Evolutionary conservation across 2,113 vertebrate genomes (phyloP), one percentile per base, ranked within the genome.

Genomic region (Alexandromys fortis): DNA sequence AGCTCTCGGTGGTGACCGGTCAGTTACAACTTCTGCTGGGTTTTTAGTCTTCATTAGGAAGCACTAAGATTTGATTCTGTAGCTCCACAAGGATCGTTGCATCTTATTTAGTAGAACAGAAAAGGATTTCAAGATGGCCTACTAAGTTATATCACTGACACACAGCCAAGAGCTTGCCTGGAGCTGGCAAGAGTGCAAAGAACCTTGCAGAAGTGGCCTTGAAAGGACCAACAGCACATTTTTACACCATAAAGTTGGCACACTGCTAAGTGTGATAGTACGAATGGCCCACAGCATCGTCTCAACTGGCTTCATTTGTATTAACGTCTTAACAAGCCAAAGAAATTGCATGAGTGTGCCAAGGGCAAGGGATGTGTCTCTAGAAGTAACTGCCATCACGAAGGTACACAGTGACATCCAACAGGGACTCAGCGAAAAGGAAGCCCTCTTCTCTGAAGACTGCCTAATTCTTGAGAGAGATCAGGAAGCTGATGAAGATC

Each of bases 41-140:
- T 73, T 94, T 92, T 24, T 77, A 58, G 28, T 73, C 33, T 78
- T 91, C 38, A 52, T 72, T 67, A 67, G 49, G 19, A 49, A 21
- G 68, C 52, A 42, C 8, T 63, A 58, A 65, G 42, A 73, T 63
- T 86, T 13, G 24, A 86, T 79, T 90, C 13, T 63, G 89, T 77
- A 68, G 17, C 45, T 79, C 0, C 78, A 79, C 33, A 19, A 83
- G 70, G 33, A 13, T 26, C 63, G 87, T 65, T 52, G 63, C 47
- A 73, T 92, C 82, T 90, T 85, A 92, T 16, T 96, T 91, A 82
- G n/a, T 16, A 83, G 55, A 55, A 58, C 81, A 61, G 81, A 83
- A 26, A 61, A 63, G 86, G 3, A 49, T 35, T 47, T 86, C 82
- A 67, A 21, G 24, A 67, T 73, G 35, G 12, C 61, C 52, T 28